Evolutionary conservation across 2,888 invertebrate genomes (phyloP).

Genomic region (Calliphora vomitoria): DNA sequence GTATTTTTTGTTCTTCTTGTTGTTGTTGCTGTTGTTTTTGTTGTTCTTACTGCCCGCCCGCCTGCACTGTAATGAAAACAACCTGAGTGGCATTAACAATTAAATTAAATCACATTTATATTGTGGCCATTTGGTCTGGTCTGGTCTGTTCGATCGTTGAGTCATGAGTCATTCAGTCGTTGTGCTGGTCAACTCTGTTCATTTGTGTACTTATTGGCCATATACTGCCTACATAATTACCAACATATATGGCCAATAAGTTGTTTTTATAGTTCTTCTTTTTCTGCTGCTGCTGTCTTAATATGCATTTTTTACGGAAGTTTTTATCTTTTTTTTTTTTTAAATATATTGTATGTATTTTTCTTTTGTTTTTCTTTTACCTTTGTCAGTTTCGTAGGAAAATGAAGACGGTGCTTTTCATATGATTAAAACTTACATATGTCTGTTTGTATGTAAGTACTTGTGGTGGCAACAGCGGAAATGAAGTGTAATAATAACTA

Average conservation of each 20-base stretch:
- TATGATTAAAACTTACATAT: neutral
- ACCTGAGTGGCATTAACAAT: conserved; percentile 70
- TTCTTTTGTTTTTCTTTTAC: neutral
- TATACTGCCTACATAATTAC: conserved; percentile 27
- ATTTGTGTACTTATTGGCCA: conserved; percentile 39
- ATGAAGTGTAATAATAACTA: conserved; percentile 65
- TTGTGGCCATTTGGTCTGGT: conserved; percentile 10
- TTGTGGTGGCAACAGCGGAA: conserved; percentile 47
- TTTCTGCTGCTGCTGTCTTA: neutral
- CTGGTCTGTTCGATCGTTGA: conserved; percentile 1
- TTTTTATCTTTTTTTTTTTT: conserved; percentile 39
- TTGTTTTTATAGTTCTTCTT: conserved; percentile 15
- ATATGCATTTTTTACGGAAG: conserved; percentile 44
- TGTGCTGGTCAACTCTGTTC: conserved; percentile 13
- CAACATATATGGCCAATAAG: conserved; percentile 18
- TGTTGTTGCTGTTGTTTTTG: neutral
- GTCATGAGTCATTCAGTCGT: neutral
- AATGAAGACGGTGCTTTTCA: conserved; percentile 30
- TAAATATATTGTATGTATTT: neutral
- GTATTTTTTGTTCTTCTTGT: no score
- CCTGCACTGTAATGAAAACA: conserved; percentile 38
- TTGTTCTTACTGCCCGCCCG: neutral
- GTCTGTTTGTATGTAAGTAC: neutral
- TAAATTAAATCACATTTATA: conserved; percentile 65
- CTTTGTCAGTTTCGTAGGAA: neutral